These are phyloP conservation scores for Laothoe populi DNA, from an alignment of 2,888 invertebrate species.

Conservation along the genomic window DNA sequence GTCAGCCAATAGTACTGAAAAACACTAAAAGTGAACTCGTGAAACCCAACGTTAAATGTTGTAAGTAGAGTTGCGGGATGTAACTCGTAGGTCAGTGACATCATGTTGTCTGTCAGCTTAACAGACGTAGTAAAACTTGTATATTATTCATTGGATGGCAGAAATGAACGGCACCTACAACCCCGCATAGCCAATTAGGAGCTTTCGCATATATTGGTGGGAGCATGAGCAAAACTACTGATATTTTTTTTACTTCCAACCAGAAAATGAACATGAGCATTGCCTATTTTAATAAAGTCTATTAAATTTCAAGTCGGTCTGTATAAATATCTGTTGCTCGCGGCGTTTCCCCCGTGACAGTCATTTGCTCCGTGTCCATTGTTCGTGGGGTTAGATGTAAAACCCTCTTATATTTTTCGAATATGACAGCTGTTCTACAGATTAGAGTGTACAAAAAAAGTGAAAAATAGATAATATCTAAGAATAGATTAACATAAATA, in stretches of 20 bases:
- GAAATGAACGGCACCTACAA: background rate
- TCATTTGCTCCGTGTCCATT: too few species aligned
- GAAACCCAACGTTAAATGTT: background rate
- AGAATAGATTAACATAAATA: too few species aligned
- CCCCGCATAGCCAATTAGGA: constrained; percentile 11
- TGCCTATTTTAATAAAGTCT: too few species aligned
- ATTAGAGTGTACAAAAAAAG: too few species aligned
- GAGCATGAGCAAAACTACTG: background rate
- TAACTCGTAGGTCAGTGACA: constrained; percentile 37
- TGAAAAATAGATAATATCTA: too few species aligned
- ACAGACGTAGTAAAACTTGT: constrained; percentile 12
- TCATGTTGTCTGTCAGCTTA: constrained; percentile 19
- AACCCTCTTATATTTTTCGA: too few species aligned
- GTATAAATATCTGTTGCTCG: too few species aligned
- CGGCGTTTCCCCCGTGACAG: too few species aligned
- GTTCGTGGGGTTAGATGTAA: too few species aligned
- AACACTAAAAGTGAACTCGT: constrained; percentile 1
- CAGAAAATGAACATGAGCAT: too few species aligned
- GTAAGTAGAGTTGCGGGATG: background rate
- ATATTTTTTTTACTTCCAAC: background rate
- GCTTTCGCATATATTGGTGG: constrained; percentile 1
- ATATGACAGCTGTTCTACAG: too few species aligned
- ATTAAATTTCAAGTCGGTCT: too few species aligned
- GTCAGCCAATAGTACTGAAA: background rate
- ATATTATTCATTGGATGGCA: constrained; percentile 20